Conservation (phyloP, 2,113 vertebrate genomes). For the Austrofundulus limnaeus region DNA sequence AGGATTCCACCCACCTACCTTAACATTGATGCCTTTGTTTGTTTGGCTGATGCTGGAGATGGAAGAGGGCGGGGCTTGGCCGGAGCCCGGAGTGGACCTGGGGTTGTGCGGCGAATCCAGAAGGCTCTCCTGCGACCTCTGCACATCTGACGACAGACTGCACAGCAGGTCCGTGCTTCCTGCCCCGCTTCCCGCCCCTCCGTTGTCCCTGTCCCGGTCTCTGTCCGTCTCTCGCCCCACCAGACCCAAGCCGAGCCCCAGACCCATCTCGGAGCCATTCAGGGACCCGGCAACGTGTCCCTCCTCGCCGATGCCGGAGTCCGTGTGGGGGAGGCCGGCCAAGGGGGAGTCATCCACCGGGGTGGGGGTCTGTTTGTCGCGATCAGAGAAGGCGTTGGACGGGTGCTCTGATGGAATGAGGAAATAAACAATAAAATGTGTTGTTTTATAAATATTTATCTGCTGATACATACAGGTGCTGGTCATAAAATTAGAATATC, state of each 20-base stretch:
- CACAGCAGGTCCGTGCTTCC: slow-evolving; percentile 85
- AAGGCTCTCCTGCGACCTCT: slow-evolving; percentile 94
- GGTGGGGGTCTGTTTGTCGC: slow-evolving; percentile 85
- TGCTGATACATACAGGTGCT: too few relatives aligned
- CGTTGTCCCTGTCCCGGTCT: slow-evolving; percentile 61
- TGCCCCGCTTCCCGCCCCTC: slow-evolving; percentile 30
- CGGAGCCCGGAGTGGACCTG: slow-evolving; percentile 54
- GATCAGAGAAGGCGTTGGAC: slow-evolving; percentile 86
- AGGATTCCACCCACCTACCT: slow-evolving; percentile 54
- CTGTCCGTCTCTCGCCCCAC: slow-evolving; percentile 74
- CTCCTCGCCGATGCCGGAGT: slow-evolving; percentile 97
- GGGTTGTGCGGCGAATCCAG: slow-evolving; percentile 85
- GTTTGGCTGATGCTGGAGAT: slow-evolving; percentile 96
- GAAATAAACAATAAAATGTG: neutral
- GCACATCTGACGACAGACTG: slow-evolving; percentile 91
- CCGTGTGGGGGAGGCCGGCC: slow-evolving; percentile 92
- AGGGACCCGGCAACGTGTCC: slow-evolving; percentile 86
- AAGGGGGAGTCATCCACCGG: slow-evolving; percentile 89
- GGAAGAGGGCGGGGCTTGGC: slow-evolving; percentile 87
- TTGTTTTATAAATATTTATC: neutral
- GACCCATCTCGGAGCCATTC: slow-evolving; percentile 90
- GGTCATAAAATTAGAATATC: too few relatives aligned
- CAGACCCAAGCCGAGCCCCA: slow-evolving; percentile 73
- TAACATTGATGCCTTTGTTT: slow-evolving; percentile 97
- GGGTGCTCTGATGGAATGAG: slow-evolving; percentile 83